phyloP scores from a whole-genome alignment of 2,797 vertebrate species.

The Gadopsis marmoratus region DNA sequence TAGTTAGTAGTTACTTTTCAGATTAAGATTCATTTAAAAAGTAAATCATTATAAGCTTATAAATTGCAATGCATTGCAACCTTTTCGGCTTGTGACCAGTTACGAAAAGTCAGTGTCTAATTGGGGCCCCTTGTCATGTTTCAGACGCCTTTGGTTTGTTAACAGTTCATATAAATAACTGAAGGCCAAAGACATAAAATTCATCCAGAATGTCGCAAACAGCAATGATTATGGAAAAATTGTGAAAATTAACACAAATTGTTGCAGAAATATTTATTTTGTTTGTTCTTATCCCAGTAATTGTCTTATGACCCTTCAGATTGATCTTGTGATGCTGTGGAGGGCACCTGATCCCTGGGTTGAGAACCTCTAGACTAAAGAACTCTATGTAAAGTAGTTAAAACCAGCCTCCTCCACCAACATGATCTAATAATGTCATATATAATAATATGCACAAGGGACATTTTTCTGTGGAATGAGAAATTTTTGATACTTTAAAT shows the following conservation, averaged over 20 bases:
- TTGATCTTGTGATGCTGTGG: not conserved
- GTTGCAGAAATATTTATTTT: not conserved
- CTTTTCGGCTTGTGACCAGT: not conserved
- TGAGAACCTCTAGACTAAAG: not conserved
- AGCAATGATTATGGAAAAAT: not conserved
- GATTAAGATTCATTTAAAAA: not conserved
- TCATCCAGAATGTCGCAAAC: not conserved
- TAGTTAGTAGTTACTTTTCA: not conserved
- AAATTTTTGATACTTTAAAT: not conserved
- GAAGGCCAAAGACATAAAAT: not conserved
- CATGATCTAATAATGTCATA: not conserved
- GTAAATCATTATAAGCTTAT: not conserved
- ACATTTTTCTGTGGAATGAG: not conserved
- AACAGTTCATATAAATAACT: not conserved
- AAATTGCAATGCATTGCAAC: not conserved
- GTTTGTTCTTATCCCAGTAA: not conserved
- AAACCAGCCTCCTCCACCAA: not conserved
- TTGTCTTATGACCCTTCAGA: not conserved
- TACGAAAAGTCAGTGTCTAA: not conserved
- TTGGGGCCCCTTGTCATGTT: not conserved
- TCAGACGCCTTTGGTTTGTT: not conserved
- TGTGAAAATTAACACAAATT: not conserved
- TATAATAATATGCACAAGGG: not conserved
- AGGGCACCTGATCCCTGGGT: fast-evolving
- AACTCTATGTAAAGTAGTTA: not conserved